Evolutionary conservation across 2,113 vertebrate species (phyloP).

Genomic region (Cacatua alba): DNA sequence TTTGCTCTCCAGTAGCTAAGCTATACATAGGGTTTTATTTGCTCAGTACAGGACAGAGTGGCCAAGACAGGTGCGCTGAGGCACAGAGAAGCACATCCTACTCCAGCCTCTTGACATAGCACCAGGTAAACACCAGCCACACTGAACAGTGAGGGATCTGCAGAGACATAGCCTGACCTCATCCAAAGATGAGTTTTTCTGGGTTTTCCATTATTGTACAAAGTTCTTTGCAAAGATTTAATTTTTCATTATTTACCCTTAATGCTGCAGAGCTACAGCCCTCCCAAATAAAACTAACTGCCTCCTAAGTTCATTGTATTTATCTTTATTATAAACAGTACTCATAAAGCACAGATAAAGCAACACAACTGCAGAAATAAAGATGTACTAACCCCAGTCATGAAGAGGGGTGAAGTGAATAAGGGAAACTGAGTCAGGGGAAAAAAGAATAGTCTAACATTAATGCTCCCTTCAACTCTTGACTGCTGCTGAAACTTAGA

Average conservation of each 20-base stretch:
- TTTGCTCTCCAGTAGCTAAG: not conserved
- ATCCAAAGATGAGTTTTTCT: not conserved
- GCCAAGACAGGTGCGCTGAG: not conserved
- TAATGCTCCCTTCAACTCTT: not conserved
- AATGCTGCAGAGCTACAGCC: not conserved
- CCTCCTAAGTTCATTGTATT: not conserved
- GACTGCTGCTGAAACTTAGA: not conserved
- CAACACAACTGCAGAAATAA: not conserved
- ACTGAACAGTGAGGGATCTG: fast-evolving
- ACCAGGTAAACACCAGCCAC: not conserved
- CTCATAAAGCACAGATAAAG: not conserved
- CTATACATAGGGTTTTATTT: not conserved
- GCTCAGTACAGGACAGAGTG: not conserved
- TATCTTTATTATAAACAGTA: not conserved
- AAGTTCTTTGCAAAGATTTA: not conserved
- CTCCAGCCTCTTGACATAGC: not conserved
- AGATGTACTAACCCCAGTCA: not conserved
- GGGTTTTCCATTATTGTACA: not conserved
- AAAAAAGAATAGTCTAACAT: not conserved
- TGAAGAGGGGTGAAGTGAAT: not conserved
- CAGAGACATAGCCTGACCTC: not conserved
- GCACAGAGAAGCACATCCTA: not conserved
- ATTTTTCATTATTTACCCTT: not conserved
- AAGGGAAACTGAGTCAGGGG: not conserved
- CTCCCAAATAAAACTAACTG: not conserved